Conservation (phyloP, 2,113 vertebrate genomes). For the Columba livia region DNA sequence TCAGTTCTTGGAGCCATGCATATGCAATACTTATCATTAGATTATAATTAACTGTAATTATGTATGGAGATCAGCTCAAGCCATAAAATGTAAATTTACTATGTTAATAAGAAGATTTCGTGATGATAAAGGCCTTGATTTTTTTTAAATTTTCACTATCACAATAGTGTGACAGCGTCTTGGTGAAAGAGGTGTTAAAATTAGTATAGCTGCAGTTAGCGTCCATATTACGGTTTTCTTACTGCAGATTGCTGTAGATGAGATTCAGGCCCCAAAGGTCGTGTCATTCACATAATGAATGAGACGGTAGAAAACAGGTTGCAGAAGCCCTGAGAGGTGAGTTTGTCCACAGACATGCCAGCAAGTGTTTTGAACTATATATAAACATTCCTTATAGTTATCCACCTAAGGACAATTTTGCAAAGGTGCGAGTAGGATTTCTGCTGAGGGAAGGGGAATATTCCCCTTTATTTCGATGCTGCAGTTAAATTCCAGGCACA, state of each 20-base stretch:
- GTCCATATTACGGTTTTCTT: not conserved
- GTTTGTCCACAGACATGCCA: not conserved
- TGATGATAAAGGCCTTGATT: conserved; percentile 17
- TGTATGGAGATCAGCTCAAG: conserved; percentile 18
- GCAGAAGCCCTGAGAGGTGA: not conserved
- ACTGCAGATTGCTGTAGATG: not conserved
- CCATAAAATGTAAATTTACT: conserved; percentile 24
- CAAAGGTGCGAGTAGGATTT: not conserved
- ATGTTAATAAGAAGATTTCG: conserved; percentile 31
- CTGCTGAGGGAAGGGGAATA: not conserved
- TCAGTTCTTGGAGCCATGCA: not conserved
- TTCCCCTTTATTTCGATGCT: not conserved
- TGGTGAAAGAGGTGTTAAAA: not conserved
- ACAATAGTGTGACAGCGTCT: not conserved
- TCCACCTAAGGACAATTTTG: not conserved
- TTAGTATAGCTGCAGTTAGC: not conserved
- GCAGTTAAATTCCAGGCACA: not conserved
- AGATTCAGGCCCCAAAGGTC: not conserved
- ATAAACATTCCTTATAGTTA: not conserved
- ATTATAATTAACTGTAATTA: conserved; percentile 57
- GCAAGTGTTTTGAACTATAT: not conserved
- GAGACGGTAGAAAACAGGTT: not conserved
- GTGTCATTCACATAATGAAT: not conserved
- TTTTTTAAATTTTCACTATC: not conserved
- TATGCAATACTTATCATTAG: conserved; percentile 21